phyloP scores from a whole-genome alignment of 1,140 invertebrate species.

The Magallana ariakensis region DNA sequence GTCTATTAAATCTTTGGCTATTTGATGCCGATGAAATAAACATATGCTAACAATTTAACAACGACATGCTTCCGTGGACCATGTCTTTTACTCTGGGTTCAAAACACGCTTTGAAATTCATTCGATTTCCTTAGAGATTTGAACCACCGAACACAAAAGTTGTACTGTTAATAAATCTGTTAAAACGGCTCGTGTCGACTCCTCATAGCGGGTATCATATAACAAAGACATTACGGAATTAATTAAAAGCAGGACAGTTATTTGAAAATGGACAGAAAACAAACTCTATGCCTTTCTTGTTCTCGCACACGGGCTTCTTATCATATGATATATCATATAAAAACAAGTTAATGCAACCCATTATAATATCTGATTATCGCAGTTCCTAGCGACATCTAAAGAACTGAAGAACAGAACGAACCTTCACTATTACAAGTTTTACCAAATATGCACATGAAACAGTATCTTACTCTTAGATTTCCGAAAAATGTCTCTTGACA shows the following conservation, averaged over 20 bases:
- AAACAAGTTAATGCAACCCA: too few relatives aligned
- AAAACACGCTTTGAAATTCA: conserved; percentile 23
- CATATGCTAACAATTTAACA: conserved; percentile 29
- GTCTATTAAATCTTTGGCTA: background rate
- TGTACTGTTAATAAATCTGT: background rate
- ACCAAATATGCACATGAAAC: too few relatives aligned
- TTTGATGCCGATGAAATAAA: conserved; percentile 29
- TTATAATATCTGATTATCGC: too few relatives aligned
- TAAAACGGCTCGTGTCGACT: background rate
- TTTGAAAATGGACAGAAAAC: background rate
- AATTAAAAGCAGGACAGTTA: background rate
- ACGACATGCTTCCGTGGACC: background rate
- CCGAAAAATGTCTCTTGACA: too few relatives aligned
- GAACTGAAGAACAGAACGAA: too few relatives aligned
- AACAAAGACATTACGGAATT: conserved; percentile 1
- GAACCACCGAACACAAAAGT: background rate
- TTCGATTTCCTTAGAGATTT: background rate
- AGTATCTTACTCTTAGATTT: too few relatives aligned
- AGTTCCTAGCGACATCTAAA: too few relatives aligned
- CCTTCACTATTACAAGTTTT: too few relatives aligned
- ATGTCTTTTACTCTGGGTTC: background rate
- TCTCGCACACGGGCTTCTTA: too few relatives aligned
- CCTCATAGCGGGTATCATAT: background rate
- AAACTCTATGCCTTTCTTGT: too few relatives aligned
- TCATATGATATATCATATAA: too few relatives aligned